phyloP scores from a whole-genome alignment of 2,888 invertebrate species.

The Molorchus minor region DNA sequence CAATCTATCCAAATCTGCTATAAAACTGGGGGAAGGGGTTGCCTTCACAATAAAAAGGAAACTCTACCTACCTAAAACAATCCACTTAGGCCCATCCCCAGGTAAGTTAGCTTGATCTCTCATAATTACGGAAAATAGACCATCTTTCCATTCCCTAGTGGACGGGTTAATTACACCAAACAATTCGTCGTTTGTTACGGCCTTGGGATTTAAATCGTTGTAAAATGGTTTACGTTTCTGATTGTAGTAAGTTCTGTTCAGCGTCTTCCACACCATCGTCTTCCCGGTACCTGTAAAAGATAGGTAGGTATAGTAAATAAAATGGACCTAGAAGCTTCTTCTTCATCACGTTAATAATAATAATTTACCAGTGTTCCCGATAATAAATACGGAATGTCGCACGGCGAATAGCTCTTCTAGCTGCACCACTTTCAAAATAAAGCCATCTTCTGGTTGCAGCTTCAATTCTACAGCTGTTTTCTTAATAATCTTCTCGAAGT shows the following conservation, averaged over 20 bases:
- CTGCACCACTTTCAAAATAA: conserved; percentile 88
- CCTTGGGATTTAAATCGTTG: conserved; percentile 94
- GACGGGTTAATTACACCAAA: conserved; percentile 94
- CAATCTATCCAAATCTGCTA: too few relatives aligned
- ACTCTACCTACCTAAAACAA: conserved; percentile 61
- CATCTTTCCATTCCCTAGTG: conserved; percentile 74
- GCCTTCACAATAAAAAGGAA: too few relatives aligned
- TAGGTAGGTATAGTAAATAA: too few relatives aligned
- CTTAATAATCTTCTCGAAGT: conserved; percentile 83
- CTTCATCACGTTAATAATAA: background rate
- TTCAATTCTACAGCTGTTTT: conserved; percentile 83
- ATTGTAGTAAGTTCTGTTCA: conserved; percentile 84
- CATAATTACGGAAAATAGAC: conserved; percentile 89
- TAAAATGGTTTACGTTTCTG: conserved; percentile 83
- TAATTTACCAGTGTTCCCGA: conserved; percentile 78
- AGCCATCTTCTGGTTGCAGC: conserved; percentile 90
- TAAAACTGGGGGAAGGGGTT: too few relatives aligned
- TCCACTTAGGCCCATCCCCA: conserved; percentile 91
- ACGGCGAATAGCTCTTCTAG: conserved; percentile 93
- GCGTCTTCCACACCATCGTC: conserved; percentile 91
- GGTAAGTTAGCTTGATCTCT: conserved; percentile 90
- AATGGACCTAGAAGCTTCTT: background rate
- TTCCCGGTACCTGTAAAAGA: conserved; percentile 92
- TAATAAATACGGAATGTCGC: conserved; percentile 83
- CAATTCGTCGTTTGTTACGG: conserved; percentile 93